Base-by-base conservation (phyloP, 1,140 invertebrate species). In the Drosophila pruinosa region DNA sequence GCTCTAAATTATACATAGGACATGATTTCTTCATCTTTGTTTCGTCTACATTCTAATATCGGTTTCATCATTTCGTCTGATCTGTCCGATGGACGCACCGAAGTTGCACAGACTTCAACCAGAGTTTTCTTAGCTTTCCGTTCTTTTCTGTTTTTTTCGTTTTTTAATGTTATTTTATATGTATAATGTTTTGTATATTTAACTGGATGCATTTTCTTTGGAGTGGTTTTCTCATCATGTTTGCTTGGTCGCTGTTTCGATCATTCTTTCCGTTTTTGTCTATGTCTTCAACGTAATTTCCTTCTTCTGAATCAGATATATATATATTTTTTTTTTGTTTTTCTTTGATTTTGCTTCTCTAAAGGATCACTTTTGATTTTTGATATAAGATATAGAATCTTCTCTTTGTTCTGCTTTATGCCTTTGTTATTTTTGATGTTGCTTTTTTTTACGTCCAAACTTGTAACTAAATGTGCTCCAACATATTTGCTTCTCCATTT, bases 161-260 rank as follows among this genome's bases (percentile, higher is more conserved):
- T n/a, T n/a, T 17, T 34, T 59, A 24, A 48, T 59, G 24, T 26
- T 54, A 12, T 54, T 31, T 50, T 28, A 22, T 53, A 52, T 53
- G 19, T 61, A 45, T 43, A 47, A 38, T 31, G 43, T 56, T 36
- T 38, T 47, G 50, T 81, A 63, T 76, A 63, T 75, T 47, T 79
- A 79, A 83, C 68, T 80, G 76, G 81, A 86, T 83, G 81, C 72
- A 76, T 59, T 69, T 76, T 83, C 81, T 83, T 83, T 83, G 81
- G 80, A 80, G 80, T 80, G 81, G 58, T 75, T 58, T 34, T 59
- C 38, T 63, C 50, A 57, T 54, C 41, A 57, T 50, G 56, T 34
- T 39, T 39, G 34, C 57, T 64, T 59, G 38, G 50, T 45, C 54
- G 54, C 22, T 62, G 7, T 41, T 47, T 24, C 22, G n/a, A 24